These are phyloP conservation scores for Laterallus jamaicensis DNA, from an alignment of 2,113 vertebrate species.

Conservation along the genomic window DNA sequence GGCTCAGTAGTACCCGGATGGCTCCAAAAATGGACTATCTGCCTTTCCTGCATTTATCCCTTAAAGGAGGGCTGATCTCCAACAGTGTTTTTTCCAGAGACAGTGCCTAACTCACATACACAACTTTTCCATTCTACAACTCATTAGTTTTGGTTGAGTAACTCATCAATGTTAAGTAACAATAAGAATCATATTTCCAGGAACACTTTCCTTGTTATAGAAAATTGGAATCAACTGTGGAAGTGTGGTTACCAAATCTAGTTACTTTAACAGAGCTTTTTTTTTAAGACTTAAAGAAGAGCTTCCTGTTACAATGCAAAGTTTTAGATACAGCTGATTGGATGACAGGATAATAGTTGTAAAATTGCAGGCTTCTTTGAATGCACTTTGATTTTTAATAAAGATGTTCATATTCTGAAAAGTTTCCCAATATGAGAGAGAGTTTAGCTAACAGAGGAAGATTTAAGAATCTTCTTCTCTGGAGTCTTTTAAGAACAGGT, in stretches of 20 bases:
- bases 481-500: not conserved
- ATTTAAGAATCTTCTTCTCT: not conserved
- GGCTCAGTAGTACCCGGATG: not conserved
- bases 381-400: not conserved
- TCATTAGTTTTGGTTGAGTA: constrained; percentile 58
- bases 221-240: constrained; percentile 33
- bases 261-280: not conserved
- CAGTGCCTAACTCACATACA: not conserved
- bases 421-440: not conserved
- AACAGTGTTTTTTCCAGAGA: not conserved
- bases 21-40: not conserved
- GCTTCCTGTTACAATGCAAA: not conserved
- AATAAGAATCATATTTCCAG: constrained; percentile 55
- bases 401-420: not conserved
- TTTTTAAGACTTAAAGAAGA: not conserved
- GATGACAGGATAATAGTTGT: not conserved
- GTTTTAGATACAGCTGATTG: not conserved
- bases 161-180: constrained; percentile 48
- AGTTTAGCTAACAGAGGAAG: not conserved
- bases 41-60: not conserved
- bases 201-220: constrained; percentile 52
- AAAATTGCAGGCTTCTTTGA: not conserved
- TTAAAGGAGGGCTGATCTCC: not conserved
- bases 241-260: not conserved
- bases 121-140: constrained; percentile 43